Evolutionary conservation across 2,888 invertebrate species (phyloP), one percentile per base, ranked within the genome.

Genomic region (Erebia palarica): DNA sequence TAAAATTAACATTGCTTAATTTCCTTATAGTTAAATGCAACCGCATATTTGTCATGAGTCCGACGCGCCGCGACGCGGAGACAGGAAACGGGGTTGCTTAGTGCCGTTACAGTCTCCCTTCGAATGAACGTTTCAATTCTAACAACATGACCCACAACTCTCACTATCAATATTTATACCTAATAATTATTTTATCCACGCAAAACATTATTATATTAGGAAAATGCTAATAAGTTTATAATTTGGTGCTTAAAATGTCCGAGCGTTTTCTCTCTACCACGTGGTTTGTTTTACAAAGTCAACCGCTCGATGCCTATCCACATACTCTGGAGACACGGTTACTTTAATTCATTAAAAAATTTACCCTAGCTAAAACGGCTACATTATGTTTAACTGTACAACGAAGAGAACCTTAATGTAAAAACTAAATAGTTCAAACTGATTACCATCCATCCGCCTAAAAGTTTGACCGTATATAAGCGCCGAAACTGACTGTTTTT

Each of bases 1-100:
- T 93, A 92, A 91, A 93, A 92, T 92, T 92, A 92, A 92, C 91
- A 93, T 93, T 92, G 93, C 93, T 93, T 92, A 80, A 81, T 85
- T 84, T 88, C 83, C 85, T 88, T 90, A 89, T 59, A 36, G 1
- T 53, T 78, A 85, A 85, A 88, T 82, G 82, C 80, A 80, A 80
- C 76, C 78, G 84, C 79, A 79, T 81, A 81, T 79, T 81, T 81
- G 80, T 79, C 76, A 57, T 57, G 57, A 60, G 53, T 63, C 36
- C 36, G 36, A 36, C 7, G 7, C 51, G 60, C 53, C 76, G 71
- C 74, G 79, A 79, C 77, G 75, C 76, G 77, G 77, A 78, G 76
- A 75, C 79, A 76, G 81, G 79, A 77, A 73, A 77, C 77, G 73
- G 70, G 73, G 75, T 72, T 74, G 77, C 77, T 89, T 90, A 91